Conservation (phyloP, 2,113 vertebrate species). For the Eulemur macaco region DNA sequence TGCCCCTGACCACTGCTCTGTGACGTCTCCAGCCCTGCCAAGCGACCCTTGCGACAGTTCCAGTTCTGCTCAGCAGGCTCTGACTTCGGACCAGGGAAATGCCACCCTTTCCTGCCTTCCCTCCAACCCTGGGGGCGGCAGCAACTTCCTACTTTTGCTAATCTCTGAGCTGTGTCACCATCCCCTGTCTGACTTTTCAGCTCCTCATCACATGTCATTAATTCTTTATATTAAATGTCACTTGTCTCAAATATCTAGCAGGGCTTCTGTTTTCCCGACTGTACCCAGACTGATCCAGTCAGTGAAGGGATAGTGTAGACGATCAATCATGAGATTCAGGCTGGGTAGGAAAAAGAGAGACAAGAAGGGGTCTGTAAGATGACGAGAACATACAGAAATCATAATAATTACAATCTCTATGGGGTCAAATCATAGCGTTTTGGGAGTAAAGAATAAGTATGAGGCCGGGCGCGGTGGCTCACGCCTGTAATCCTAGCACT, state of each 20-base stretch:
- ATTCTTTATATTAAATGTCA: background rate
- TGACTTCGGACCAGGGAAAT: background rate
- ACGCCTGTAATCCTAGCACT: too few relatives aligned
- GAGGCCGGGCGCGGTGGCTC: too few relatives aligned
- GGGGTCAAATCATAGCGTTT: background rate
- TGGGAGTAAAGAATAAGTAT: background rate
- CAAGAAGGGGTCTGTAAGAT: background rate
- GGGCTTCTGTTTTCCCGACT: background rate
- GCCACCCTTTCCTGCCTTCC: background rate
- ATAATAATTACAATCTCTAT: background rate
- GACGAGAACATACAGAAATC: background rate
- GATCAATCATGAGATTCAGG: background rate
- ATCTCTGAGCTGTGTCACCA: background rate
- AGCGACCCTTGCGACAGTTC: background rate
- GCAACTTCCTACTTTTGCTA: background rate
- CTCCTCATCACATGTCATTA: background rate
- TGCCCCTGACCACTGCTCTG: background rate
- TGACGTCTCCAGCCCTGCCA: background rate
- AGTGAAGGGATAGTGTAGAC: background rate
- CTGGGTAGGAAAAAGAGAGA: background rate
- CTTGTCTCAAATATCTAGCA: background rate
- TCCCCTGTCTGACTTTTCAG: background rate
- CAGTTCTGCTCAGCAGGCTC: background rate
- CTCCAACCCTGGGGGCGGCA: background rate
- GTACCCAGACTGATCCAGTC: background rate